A percentile compares a stretch with the other conserved stretches of the same genome.
Evolutionary conservation across 2,797 vertebrate genomes (phyloP).

Genomic region (Gymnoscopelus microlampas): DNA sequence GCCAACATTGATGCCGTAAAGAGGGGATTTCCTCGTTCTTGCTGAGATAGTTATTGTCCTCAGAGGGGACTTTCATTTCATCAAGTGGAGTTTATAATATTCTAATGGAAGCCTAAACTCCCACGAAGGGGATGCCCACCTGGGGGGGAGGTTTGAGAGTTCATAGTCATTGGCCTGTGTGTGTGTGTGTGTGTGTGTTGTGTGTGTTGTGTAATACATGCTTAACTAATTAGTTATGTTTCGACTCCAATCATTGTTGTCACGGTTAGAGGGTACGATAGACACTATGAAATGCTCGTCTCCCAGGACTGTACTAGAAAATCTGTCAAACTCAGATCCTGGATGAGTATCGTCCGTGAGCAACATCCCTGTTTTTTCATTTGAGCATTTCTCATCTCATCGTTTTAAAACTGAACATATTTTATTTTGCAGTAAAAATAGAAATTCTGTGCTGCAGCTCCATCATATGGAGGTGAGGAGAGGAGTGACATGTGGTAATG

Average conservation of each 20-base stretch:
- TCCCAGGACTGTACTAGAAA: neutral
- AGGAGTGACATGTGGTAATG: too few relatives aligned
- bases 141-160: slow-evolving; percentile 90
- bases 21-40: neutral
- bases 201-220: neutral
- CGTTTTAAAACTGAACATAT: too few relatives aligned
- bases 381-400: neutral
- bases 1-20: neutral
- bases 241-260: neutral
- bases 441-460: too few relatives aligned
- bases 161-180: slow-evolving; percentile 57
- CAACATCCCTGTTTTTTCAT: neutral
- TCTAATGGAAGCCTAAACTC: slow-evolving; percentile 86
- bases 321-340: neutral
- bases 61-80: slow-evolving; percentile 40
- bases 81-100: slow-evolving; percentile 44
- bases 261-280: neutral
- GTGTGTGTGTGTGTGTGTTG: neutral
- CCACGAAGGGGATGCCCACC: slow-evolving; percentile 82
- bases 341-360: neutral
- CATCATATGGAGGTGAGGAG: too few relatives aligned
- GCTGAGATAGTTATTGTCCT: neutral
- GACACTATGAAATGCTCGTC: neutral
- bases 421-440: too few relatives aligned
- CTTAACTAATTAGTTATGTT: neutral